These are phyloP conservation scores for Coreoperca whiteheadi DNA, from an alignment of 2,113 vertebrate genomes.

Conservation along the genomic window DNA sequence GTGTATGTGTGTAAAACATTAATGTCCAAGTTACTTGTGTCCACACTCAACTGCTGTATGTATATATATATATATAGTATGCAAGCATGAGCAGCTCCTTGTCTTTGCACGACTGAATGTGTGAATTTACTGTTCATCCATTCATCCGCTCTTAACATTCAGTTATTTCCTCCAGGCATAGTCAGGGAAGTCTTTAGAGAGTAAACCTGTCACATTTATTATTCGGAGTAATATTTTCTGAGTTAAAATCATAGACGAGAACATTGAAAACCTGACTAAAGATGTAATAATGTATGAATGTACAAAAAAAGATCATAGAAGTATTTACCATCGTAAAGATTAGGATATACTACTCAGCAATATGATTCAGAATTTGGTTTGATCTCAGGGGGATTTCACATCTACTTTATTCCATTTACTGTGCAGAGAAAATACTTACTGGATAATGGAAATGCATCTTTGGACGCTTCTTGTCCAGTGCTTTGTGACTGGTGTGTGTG, in stretches of 20 bases:
- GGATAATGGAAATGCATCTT: neutral
- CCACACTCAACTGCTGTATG: neutral
- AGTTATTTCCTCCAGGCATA: slow-evolving; percentile 17
- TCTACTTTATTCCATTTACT: too few species aligned
- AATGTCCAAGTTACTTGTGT: neutral
- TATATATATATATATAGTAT: neutral
- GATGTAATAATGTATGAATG: neutral
- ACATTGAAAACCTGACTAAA: neutral
- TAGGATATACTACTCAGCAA: neutral
- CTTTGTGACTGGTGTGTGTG: neutral
- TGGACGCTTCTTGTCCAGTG: neutral
- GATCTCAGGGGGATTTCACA: neutral
- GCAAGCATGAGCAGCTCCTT: neutral
- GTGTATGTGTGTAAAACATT: slow-evolving; percentile 22
- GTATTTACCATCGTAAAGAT: neutral
- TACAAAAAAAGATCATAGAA: too few species aligned
- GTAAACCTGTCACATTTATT: slow-evolving; percentile 6
- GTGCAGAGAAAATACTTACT: too few species aligned
- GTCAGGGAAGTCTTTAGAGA: neutral
- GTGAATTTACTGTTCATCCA: slow-evolving; percentile 27
- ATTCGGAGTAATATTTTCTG: neutral
- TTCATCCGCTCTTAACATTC: slow-evolving; percentile 10
- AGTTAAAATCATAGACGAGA: neutral
- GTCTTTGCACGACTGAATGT: slow-evolving; percentile 27
- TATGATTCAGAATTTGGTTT: neutral